Conservation (phyloP, 2,113 vertebrate genomes). For the Procavia capensis region DNA sequence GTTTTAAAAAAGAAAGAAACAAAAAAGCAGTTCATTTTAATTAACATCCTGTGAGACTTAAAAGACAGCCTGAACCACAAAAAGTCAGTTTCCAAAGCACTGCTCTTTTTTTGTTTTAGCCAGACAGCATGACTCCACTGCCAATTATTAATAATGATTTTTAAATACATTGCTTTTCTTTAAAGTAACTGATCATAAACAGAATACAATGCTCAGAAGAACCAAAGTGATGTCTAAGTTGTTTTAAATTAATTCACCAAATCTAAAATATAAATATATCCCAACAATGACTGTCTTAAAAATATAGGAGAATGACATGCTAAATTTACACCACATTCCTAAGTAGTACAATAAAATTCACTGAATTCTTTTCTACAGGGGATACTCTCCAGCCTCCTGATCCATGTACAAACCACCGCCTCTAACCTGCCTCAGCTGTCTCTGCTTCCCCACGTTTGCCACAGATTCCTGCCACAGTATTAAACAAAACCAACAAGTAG, state of each 20-base stretch:
- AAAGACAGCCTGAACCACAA: constrained; percentile 75
- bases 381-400: background rate
- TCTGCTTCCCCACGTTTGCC: background rate
- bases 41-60: constrained; percentile 75
- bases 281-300: constrained; percentile 1
- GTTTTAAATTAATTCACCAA: constrained; percentile 43
- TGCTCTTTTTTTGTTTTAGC: constrained; percentile 62
- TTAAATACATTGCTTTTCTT: background rate
- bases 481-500: background rate
- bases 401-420: background rate
- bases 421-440: background rate
- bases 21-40: constrained; percentile 52
- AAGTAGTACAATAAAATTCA: background rate
- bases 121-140: constrained; percentile 70
- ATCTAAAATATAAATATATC: constrained; percentile 29
- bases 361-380: background rate
- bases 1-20: constrained; percentile 52
- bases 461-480: background rate
- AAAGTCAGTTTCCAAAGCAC: constrained; percentile 62
- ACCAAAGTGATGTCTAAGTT: background rate
- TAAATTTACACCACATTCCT: background rate
- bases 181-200: constrained; percentile 53
- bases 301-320: constrained; percentile 6
- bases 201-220: constrained; percentile 55
- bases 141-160: constrained; percentile 58